Base-by-base conservation (phyloP, 2,888 invertebrate species). In the Polydesmus complanatus region DNA sequence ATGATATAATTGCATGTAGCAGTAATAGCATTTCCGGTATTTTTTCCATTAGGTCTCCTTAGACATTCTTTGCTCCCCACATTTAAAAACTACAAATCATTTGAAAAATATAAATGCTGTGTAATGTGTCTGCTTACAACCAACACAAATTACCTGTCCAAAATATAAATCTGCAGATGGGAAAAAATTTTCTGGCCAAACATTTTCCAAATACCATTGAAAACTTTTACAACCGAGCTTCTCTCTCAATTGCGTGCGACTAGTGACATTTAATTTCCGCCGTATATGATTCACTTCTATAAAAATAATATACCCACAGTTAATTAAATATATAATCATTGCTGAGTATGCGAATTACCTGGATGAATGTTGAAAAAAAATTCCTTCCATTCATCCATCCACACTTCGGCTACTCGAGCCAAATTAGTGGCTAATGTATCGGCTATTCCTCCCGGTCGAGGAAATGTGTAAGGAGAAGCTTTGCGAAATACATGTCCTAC, bases 341-440 rank as follows among this genome's bases (percentile, higher is more conserved):
- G n/a, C n/a, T n/a, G n/a, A n/a, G n/a, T n/a, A n/a, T n/a, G n/a
- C n/a, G n/a, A n/a, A 21, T 27, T 68, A 78, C 79, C 78, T 54
- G 79, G 83, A 70, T 89, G 91, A 68, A 90, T 87, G 71, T 87
- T 88, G 72, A 91, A 90, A 70, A 85, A 90, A 73, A 94, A 93
- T 64, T 88, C 85, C 14, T 88, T 86, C 88, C 95, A 96, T 60
- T 96, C 88, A 71, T 97, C 97, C 88, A 98, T 89, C 97, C 97
- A 98, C 0, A 96, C 96, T 1, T 88, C 79, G 0, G 95, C 95
- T 0, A 93, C 94, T 62, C 98, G 78, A 0, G 92, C 93, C 47
- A 95, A 78, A 76, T 98, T 98, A 0, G 86, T 81, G 67, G 89
- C 87, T 1, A 97, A 78, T n/a, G 91, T 85, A 66, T 88, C 85